phyloP scores from a whole-genome alignment of 2,797 vertebrate species.

The Hylomyscus alleni region DNA sequence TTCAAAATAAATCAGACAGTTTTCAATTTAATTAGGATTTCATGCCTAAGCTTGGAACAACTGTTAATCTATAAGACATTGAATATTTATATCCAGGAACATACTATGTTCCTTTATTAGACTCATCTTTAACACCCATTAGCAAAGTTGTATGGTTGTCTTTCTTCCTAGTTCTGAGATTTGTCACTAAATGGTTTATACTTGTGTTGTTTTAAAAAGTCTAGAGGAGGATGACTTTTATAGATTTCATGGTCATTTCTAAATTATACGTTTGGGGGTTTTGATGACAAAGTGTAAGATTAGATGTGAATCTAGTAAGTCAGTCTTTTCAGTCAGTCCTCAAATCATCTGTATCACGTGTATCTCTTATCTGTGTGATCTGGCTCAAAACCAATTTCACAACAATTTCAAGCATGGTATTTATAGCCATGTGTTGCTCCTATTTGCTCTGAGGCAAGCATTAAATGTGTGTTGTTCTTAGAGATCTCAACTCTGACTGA shows the following conservation, averaged over 20 bases:
- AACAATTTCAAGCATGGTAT: slow-evolving; percentile 48
- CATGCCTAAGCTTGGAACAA: slow-evolving; percentile 6
- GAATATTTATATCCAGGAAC: background rate
- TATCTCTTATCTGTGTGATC: slow-evolving; percentile 14
- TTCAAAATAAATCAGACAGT: slow-evolving; percentile 39
- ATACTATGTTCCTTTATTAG: background rate
- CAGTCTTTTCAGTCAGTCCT: slow-evolving; percentile 43
- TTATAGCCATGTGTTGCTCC: background rate
- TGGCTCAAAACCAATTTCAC: slow-evolving; percentile 52
- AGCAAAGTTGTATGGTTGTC: background rate
- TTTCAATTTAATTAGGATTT: slow-evolving; percentile 38
- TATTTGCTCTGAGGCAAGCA: background rate
- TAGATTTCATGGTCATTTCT: slow-evolving; percentile 12
- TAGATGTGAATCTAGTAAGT: slow-evolving; percentile 35
- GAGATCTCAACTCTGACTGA: background rate
- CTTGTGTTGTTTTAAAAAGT: slow-evolving; percentile 52
- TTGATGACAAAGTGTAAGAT: slow-evolving; percentile 33
- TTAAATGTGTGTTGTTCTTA: slow-evolving; percentile 48
- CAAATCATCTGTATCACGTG: slow-evolving; percentile 17
- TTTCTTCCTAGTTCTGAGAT: slow-evolving; percentile 27
- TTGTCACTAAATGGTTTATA: slow-evolving; percentile 34
- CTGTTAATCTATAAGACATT: background rate
- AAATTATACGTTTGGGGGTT: slow-evolving; percentile 9
- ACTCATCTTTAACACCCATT: background rate
- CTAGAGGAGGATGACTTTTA: slow-evolving; percentile 32